phyloP scores from a whole-genome alignment of 2,113 vertebrate genomes.

The Ctenomys sociabilis region DNA sequence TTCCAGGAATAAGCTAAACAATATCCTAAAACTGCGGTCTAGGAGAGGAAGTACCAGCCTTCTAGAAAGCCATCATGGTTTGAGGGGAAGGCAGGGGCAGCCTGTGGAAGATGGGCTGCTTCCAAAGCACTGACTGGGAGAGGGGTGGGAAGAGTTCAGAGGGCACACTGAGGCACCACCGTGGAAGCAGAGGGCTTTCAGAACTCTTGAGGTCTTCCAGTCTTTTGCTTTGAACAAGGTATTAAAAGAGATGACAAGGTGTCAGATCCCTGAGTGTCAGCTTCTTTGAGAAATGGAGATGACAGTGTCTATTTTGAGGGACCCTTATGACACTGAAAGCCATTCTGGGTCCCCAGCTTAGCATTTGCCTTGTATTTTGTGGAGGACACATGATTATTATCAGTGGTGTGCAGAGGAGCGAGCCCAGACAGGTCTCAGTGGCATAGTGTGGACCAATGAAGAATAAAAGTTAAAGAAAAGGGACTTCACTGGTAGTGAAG shows the following conservation, averaged over 20 bases:
- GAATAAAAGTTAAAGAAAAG: not conserved
- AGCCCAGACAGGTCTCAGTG: not conserved
- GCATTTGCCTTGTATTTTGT: not conserved
- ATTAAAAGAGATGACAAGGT: not conserved
- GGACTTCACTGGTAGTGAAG: not conserved
- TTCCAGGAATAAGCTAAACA: not conserved
- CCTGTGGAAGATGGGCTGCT: not conserved
- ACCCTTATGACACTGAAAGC: not conserved
- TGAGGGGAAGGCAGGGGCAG: not conserved
- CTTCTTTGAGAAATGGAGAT: conserved; percentile 24
- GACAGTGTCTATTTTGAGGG: not conserved
- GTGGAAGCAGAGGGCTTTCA: not conserved
- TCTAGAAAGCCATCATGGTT: not conserved
- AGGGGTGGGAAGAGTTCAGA: not conserved
- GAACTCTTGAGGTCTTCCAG: not conserved
- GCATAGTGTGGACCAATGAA: not conserved
- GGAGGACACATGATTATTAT: not conserved
- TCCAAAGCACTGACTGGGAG: not conserved
- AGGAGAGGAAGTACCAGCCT: not conserved
- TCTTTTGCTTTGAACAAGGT: not conserved
- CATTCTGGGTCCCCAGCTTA: not conserved
- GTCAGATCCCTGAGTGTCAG: not conserved
- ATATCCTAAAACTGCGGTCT: not conserved
- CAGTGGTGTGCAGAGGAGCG: not conserved
- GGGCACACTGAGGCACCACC: not conserved